These are phyloP conservation scores for Anolis apletophallus DNA, from an alignment of 2,797 vertebrate genomes.

Conservation along the genomic window DNA sequence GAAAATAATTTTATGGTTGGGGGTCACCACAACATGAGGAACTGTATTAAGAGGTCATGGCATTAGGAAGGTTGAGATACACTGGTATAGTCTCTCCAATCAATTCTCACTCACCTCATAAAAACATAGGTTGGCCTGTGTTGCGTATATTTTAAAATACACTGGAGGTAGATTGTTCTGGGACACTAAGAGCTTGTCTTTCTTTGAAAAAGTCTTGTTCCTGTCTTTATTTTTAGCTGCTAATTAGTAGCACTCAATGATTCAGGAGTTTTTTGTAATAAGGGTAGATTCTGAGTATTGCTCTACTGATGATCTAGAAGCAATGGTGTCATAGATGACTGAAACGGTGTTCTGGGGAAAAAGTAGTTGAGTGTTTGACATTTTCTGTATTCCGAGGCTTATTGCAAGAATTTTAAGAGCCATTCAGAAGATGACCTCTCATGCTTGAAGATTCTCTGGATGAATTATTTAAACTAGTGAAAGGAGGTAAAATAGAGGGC, in stretches of 20 bases:
- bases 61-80: too few species aligned
- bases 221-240: conserved; percentile 63
- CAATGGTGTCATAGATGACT: not conserved
- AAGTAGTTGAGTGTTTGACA: too few species aligned
- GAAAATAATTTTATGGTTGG: too few species aligned
- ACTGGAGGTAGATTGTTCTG: not conserved
- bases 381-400: too few species aligned
- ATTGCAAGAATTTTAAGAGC: too few species aligned
- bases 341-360: not conserved
- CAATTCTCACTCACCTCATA: not conserved
- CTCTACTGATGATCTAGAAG: not conserved
- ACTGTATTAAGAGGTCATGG: too few species aligned
- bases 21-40: too few species aligned
- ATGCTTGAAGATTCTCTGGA: too few species aligned
- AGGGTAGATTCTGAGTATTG: conserved; percentile 48
- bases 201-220: conserved; percentile 15
- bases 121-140: not conserved
- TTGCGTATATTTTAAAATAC: not conserved
- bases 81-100: not conserved
- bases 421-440: too few species aligned
- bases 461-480: too few species aligned
- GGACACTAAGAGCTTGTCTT: not conserved
- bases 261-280: conserved; percentile 19
- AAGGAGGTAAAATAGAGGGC: too few species aligned
- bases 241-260: conserved; percentile 62